These are phyloP conservation scores for Leptinotarsa haldemani DNA, from an alignment of 2,888 invertebrate genomes.

Conservation along the genomic window DNA sequence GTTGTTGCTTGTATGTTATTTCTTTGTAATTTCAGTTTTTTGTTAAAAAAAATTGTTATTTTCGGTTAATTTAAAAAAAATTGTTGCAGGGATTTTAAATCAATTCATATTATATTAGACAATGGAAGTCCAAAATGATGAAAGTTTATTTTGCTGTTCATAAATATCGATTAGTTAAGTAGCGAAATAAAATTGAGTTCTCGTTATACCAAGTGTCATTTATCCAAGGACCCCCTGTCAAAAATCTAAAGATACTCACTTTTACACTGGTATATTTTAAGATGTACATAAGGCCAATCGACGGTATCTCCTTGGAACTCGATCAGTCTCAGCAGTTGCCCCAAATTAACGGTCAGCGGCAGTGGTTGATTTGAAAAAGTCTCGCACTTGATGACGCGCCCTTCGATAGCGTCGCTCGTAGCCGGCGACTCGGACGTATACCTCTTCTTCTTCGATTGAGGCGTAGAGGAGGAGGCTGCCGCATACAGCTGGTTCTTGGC, in stretches of 20 bases:
- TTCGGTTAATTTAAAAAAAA: too few species aligned
- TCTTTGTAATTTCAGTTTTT: too few species aligned
- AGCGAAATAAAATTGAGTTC: too few species aligned
- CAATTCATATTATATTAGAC: too few species aligned
- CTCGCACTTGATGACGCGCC: conserved; percentile 61
- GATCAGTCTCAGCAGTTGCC: conserved; percentile 62
- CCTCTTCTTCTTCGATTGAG: conserved; percentile 63
- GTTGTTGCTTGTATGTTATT: too few species aligned
- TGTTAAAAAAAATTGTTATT: too few species aligned
- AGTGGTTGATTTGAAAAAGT: conserved; percentile 60
- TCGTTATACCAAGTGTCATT: too few species aligned
- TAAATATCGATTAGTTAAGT: too few species aligned
- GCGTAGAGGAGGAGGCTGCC: conserved; percentile 58
- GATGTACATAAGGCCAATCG: conserved; percentile 65
- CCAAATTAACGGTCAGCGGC: conserved; percentile 61
- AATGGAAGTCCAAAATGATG: too few species aligned
- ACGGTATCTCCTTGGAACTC: conserved; percentile 58
- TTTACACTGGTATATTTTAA: conserved; percentile 63
- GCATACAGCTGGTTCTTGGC: conserved; percentile 73
- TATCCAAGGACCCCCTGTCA: too few species aligned
- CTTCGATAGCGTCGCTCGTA: conserved; percentile 58
- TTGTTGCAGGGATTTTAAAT: too few species aligned
- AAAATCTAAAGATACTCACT: conserved; percentile 49
- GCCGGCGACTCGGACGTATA: conserved; percentile 45
- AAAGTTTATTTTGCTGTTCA: too few species aligned